phyloP scores from a whole-genome alignment of 2,113 vertebrate genomes.

The Hyaena hyaena region DNA sequence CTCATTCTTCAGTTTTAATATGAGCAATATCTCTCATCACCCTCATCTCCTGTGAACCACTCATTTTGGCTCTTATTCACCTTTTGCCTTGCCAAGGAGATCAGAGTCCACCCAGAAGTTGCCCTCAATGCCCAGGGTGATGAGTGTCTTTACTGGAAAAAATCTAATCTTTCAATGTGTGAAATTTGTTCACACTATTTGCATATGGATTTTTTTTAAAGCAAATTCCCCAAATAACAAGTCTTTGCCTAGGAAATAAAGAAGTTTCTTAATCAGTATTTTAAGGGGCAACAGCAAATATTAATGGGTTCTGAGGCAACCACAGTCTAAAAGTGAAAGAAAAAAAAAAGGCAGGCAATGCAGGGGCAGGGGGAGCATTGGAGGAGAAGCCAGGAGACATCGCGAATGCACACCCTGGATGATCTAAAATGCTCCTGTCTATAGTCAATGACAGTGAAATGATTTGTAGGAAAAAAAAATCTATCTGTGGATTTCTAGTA shows the following conservation, averaged over 20 bases:
- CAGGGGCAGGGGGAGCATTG: rapidly evolving
- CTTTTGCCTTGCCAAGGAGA: background rate
- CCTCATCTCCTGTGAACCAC: background rate
- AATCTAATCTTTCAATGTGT: background rate
- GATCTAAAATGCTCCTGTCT: background rate
- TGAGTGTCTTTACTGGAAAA: background rate
- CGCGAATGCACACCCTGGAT: background rate
- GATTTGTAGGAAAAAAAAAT: background rate
- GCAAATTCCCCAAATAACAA: background rate
- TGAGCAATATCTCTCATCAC: background rate
- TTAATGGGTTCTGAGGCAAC: background rate
- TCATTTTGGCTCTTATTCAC: background rate
- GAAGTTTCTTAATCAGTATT: background rate
- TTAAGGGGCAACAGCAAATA: background rate
- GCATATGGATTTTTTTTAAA: background rate
- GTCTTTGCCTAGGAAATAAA: slow-evolving; percentile 9
- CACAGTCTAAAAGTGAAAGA: background rate
- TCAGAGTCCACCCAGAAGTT: background rate
- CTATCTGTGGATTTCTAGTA: slow-evolving; percentile 19
- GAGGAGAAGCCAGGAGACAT: background rate
- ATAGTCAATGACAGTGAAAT: background rate
- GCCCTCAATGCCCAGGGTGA: background rate
- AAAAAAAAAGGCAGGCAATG: background rate
- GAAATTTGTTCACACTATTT: background rate
- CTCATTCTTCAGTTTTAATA: background rate